These are phyloP conservation scores for Phyllotis vaccarum DNA, from an alignment of 2,797 vertebrate species.

Conservation along the genomic window DNA sequence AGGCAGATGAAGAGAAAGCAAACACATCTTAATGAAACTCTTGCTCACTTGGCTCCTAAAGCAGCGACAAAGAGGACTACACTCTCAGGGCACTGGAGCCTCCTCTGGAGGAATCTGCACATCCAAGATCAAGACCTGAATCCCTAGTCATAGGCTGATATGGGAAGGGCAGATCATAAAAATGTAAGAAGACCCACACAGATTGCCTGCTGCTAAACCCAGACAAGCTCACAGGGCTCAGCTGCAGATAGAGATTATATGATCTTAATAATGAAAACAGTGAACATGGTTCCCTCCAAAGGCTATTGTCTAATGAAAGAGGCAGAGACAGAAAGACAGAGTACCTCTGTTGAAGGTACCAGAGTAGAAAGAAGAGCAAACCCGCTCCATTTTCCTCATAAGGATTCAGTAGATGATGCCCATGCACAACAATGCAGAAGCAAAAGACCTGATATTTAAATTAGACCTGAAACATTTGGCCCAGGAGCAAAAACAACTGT, in stretches of 20 bases:
- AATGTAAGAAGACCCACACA: background rate
- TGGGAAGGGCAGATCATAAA: background rate
- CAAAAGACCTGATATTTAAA: background rate
- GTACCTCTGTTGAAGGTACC: background rate
- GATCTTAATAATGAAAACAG: slow-evolving; percentile 12
- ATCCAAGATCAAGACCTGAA: background rate
- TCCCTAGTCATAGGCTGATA: background rate
- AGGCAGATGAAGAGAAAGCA: background rate
- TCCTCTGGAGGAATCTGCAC: background rate
- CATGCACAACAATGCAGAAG: background rate
- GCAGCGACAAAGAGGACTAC: background rate
- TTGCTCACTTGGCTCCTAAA: background rate
- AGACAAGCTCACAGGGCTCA: background rate
- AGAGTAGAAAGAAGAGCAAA: background rate
- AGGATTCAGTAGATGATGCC: background rate
- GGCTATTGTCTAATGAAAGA: background rate
- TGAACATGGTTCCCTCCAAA: background rate
- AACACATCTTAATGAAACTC: background rate
- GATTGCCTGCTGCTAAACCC: background rate
- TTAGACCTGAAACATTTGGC: slow-evolving; percentile 32
- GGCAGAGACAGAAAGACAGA: background rate
- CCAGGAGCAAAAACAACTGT: background rate
- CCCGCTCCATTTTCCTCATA: background rate
- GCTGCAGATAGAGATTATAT: background rate
- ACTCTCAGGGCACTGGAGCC: background rate